Evolutionary conservation across 2,888 invertebrate genomes (phyloP), one percentile per base, ranked within the genome.

Genomic region (Argyra leucocephala): DNA sequence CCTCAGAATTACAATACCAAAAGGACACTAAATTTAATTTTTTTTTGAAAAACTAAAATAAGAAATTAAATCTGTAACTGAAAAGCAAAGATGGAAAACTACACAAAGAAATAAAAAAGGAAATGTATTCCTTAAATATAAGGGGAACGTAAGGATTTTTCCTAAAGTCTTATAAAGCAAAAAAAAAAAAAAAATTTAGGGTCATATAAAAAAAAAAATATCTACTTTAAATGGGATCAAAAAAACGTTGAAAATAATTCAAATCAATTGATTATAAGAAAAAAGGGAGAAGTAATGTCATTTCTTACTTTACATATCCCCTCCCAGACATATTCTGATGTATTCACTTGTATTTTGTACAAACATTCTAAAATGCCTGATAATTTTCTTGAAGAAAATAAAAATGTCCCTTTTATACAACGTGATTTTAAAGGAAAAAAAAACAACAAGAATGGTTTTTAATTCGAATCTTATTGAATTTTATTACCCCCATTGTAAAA

Each of bases 381-480:
- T 12, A 48, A 2, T 18, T 48, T 48, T 15, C 7, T 48, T 48
- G 2, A 48, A 48, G 48, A 15, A 48, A n/a, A 48, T 3, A 48
- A 48, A 48, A 48, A 15, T 48, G 48, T 48, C 48, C 48, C 12
- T 48, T 48, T 48, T 48, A 18, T 48, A 18, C 15, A 31, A 31
- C n/a, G n/a, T 48, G 9, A 48, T 48, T 48, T 31, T 48, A 15
- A 31, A 48, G 48, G 18, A 48, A 48, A 37, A 37, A 37, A 37
- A 37, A 37, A 37, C 12, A 48, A 48, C 10, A 9, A 37, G 12
- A 10, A 37, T 37, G 5, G 5, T 48, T 48, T 48, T 48, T 48
- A 48, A 48, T 48, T 48, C 48, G 48, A 18, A 18, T 48, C 48
- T 48, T 48, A 48, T 48, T 48, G 48, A 48, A 48, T 48, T 48